Evolutionary conservation across 2,113 vertebrate species (phyloP), one percentile per base, ranked within the genome.

Genomic region (Barnardius zonarius): DNA sequence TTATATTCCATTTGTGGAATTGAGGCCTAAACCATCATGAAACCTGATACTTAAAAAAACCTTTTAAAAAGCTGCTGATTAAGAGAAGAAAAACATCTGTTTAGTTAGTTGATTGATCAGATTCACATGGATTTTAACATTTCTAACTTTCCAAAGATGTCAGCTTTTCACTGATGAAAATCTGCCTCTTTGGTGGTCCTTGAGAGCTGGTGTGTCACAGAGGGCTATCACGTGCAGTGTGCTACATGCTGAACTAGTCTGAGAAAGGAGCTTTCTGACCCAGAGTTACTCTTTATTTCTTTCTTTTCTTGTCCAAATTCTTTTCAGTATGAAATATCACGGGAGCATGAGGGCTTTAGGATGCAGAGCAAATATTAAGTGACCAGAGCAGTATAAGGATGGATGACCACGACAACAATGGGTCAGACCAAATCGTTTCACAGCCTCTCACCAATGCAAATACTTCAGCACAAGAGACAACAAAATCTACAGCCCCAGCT

Each of bases 291-390:
- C 57, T 35, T 95, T 54, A 59, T 63, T 86, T 90, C 22, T 90
- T 67, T 68, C 52, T 92, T 80, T 80, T 78, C 73, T 88, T 92
- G n/a, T 91, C 43, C 69, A 68, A 90, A 35, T 91, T 82, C 62
- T 83, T 33, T 89, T 11, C 63, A 96, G 96, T 96, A 95, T 0
- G 77, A 76, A 43, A 4, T 11, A 8, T 62, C 92, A 46, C 31
- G 1, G 74, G 74, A 84, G 33, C 83, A 77, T 35, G 48, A n/a
- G 14, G 92, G 83, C 74, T 95, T 94, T 63, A 93, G 90, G 61
- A 51, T 27, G 6, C 86, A 84, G n/a, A 77, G 4, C 5, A 96
- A 52, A 89, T 89, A 88, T 5, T 97, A 73, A 94, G n/a, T 5
- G 17, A 75, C 72, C 31, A 30, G 37, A 81, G 28, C 19, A 4